phyloP scores from a whole-genome alignment of 2,888 invertebrate species.

The Rapana venosa region DNA sequence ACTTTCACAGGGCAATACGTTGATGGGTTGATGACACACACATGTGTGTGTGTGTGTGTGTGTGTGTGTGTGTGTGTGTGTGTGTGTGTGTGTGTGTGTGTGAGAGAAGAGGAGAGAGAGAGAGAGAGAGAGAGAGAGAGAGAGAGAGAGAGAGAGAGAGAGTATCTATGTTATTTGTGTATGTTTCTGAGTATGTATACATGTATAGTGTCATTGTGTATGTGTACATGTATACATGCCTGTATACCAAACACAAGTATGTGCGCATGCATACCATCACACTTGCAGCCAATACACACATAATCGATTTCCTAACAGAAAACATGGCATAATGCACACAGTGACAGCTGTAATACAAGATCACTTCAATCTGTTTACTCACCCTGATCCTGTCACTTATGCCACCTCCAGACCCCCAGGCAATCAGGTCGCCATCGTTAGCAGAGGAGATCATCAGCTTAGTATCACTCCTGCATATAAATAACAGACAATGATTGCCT shows the following conservation, averaged over 20 bases:
- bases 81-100: background rate
- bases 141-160: too few species aligned
- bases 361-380: conserved; percentile 43
- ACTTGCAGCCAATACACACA: too few species aligned
- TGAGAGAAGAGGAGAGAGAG: too few species aligned
- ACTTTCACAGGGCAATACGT: too few species aligned
- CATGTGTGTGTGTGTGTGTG: background rate
- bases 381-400: conserved; percentile 68
- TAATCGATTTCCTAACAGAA: too few species aligned
- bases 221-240: too few species aligned
- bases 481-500: background rate
- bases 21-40: too few species aligned
- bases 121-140: too few species aligned
- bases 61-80: background rate
- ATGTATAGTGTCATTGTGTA: background rate
- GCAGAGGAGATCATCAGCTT: conserved; percentile 76
- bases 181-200: conserved; percentile 20
- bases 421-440: conserved; percentile 75
- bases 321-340: too few species aligned
- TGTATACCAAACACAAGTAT: too few species aligned
- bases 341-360: too few species aligned
- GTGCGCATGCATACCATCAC: too few species aligned
- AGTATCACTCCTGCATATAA: conserved; percentile 63
- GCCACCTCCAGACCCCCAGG: conserved; percentile 72
- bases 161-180: background rate